Evolutionary conservation across 2,113 vertebrate species (phyloP).

Genomic region (Athene cunicularia): DNA sequence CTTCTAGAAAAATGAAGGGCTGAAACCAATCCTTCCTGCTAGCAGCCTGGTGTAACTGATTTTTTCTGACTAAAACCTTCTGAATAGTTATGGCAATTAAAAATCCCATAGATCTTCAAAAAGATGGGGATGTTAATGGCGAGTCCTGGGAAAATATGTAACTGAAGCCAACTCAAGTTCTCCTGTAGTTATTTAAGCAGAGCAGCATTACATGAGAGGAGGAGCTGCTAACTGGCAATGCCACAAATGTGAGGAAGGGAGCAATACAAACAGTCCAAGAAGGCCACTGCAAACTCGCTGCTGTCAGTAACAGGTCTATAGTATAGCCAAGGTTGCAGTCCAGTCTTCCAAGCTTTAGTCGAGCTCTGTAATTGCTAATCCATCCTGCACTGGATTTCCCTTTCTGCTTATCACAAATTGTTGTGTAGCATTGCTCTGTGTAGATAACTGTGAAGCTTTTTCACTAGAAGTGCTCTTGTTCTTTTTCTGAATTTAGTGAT

Average conservation of each 20-base stretch:
- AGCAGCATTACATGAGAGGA: not conserved
- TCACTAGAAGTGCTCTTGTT: not conserved
- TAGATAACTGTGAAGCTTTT: not conserved
- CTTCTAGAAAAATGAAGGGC: not conserved
- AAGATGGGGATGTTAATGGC: not conserved
- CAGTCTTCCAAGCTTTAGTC: not conserved
- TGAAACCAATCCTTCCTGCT: not conserved
- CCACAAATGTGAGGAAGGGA: not conserved
- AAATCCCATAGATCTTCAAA: not conserved
- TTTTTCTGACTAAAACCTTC: not conserved
- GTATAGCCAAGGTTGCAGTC: not conserved
- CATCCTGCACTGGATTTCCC: not conserved
- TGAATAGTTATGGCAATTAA: not conserved
- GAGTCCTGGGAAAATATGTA: not conserved
- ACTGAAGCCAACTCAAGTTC: not conserved
- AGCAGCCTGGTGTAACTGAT: not conserved
- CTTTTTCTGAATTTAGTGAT: not conserved
- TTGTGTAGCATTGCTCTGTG: not conserved
- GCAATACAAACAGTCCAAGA: not conserved
- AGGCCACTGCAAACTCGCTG: not conserved
- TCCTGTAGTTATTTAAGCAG: not conserved
- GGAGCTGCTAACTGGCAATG: not conserved
- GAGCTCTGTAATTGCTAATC: not conserved
- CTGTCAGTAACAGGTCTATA: not conserved
- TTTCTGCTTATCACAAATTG: not conserved